phyloP scores from a whole-genome alignment of 2,888 invertebrate genomes.

The Lasioglossum morio region DNA sequence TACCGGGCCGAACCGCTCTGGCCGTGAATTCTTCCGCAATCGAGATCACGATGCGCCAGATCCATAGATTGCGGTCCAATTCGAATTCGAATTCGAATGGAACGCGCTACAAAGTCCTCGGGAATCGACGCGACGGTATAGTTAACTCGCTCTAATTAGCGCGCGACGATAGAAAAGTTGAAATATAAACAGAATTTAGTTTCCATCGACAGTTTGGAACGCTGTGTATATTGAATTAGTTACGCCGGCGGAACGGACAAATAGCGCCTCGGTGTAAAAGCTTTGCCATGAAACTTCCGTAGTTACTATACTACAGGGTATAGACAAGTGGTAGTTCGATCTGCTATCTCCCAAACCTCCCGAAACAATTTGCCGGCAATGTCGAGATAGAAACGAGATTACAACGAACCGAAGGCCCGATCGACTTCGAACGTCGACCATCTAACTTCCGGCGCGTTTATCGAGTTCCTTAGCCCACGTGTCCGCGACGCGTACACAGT shows the following conservation, averaged over 20 bases:
- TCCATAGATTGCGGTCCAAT: neutral
- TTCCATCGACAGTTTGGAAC: neutral
- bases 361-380: constrained; percentile 56
- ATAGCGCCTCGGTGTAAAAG: constrained; percentile 17
- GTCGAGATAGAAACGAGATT: constrained; percentile 53
- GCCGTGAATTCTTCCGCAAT: constrained; percentile 31
- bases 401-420: constrained; percentile 49
- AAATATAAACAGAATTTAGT: neutral
- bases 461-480: constrained; percentile 48
- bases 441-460: constrained; percentile 51
- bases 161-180: neutral
- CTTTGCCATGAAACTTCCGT: constrained; percentile 17
- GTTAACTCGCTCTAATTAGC: neutral
- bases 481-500: constrained; percentile 17
- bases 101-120: neutral
- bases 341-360: constrained; percentile 36
- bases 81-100: constrained; percentile 27
- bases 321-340: constrained; percentile 23
- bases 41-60: constrained; percentile 20
- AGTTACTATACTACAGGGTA: constrained; percentile 19
- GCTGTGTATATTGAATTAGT: constrained; percentile 3
- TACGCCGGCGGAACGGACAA: neutral
- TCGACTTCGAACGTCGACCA: constrained; percentile 23
- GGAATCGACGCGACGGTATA: neutral
- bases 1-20: constrained; percentile 12